phyloP scores from a whole-genome alignment of 1,140 invertebrate species.

The Kradibia gibbosae region DNA sequence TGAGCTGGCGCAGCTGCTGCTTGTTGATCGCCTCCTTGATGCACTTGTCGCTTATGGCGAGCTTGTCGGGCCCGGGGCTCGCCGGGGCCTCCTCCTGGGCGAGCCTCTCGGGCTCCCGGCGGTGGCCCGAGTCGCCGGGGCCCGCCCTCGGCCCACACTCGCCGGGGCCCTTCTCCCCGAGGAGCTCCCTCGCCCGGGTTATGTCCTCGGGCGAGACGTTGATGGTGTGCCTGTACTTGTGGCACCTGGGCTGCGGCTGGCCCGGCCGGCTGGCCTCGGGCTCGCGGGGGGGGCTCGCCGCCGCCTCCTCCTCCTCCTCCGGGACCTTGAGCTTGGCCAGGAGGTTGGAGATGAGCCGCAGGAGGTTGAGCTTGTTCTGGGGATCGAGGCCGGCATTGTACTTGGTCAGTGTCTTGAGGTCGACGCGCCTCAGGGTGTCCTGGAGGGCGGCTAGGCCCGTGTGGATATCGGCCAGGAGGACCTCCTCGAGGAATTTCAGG shows the following conservation, averaged over 20 bases:
- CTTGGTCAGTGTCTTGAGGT: constrained; percentile 72
- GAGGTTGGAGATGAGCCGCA: constrained; percentile 82
- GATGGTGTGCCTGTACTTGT: constrained; percentile 79
- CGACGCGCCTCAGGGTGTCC: constrained; percentile 77
- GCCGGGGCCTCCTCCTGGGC: too few species aligned
- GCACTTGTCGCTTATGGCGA: too few species aligned
- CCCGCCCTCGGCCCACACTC: constrained; percentile 14
- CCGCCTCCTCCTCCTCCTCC: constrained; percentile 56
- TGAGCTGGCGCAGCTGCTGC: too few species aligned
- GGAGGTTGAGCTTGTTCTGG: constrained; percentile 76
- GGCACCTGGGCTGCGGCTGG: constrained; percentile 78
- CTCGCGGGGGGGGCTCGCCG: too few species aligned
- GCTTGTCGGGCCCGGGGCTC: too few species aligned
- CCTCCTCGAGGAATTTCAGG: constrained; percentile 65
- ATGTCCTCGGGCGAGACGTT: constrained; percentile 86
- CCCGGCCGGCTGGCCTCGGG: too few species aligned
- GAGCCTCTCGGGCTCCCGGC: too few species aligned
- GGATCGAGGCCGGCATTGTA: constrained; percentile 72
- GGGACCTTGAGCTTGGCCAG: constrained; percentile 78
- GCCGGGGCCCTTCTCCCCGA: too few species aligned
- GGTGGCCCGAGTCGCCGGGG: too few species aligned
- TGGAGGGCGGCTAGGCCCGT: constrained; percentile 82
- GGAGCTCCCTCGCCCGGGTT: too few species aligned
- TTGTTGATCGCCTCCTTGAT: too few species aligned
- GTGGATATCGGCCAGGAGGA: constrained; percentile 84